Evolutionary conservation across 2,113 vertebrate genomes (phyloP), one percentile per base, ranked within the genome.

Genomic region (Cyanoramphus novaezelandiae): DNA sequence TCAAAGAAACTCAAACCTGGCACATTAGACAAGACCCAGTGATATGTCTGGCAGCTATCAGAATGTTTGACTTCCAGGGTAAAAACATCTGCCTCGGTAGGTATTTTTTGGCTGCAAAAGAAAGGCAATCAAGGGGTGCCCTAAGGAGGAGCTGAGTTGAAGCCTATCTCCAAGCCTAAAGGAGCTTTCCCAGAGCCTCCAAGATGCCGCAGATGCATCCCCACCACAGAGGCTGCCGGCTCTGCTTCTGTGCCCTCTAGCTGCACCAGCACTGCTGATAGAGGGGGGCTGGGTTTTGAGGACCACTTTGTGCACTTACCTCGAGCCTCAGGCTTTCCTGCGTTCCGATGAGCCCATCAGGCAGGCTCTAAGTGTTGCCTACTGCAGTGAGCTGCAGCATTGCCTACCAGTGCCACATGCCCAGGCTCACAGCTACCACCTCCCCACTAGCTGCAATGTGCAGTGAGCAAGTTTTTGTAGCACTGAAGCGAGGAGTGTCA

Each of bases 1-100:
- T 96, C 78, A 90, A 74, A 89, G 91, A 82, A 97, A 97, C 90
- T 69, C 84, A 93, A 84, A 81, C 57, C 59, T 53, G 86, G 75
- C 33, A 4, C 31, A 21, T 46, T 46, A 92, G 72, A 88, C 64
- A 81, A 95, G 82, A 84, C 47, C 62, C 50, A 88, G 76, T 80
- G 70, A 64, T 82, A 87, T 37, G 55, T 57, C 37, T 79, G 87
- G 88, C 74, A 88, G 79, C 62, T 82, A 41, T 49, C 68, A 23
- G 31, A 84, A 57, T 17, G 43, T 76, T 88, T 60, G 63, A 77
- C 12, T 82, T 67, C 41, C 35, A 53, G 44, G 27, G 60, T 7
- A 3, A 4, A 64, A 60, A 33, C 44, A 28, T 64, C 70, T 88
- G 63, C 37, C 33, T 78, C 12, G 0, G 46, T 16, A 71, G 24